Evolutionary conservation across 92 coral and sea anemone genomes (phyloP), one percentile per base, ranked within the genome.

Genomic region (Hydrozoanthus gracilis): DNA sequence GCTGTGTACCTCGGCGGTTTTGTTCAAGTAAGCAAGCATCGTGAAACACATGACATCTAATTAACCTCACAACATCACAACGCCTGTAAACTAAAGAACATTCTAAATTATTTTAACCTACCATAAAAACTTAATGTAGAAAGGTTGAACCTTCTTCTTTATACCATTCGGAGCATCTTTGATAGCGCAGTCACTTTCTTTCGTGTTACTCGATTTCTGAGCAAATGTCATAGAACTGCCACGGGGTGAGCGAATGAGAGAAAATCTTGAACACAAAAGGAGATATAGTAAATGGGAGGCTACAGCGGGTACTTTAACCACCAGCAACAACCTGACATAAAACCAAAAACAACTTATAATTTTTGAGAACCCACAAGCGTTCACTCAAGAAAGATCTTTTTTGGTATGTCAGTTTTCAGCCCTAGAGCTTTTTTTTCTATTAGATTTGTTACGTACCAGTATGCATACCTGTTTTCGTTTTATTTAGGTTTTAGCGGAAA

Each of bases 241-340:
- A 9, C 47, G 13, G 47, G 73, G 47, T 68, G 48, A 68, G 3
- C 39, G 73, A 9, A 7, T 27, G 27, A 0, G 44, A 10, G 8
- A 8, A 27, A n/a, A 9, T 7, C 14, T 35, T 68, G 7, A 7
- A 20, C 71, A 68, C 47, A 68, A 35, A 68, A 5, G 3, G 47
- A 68, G 18, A 35, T 17, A 7, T 27, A 68, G 9, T 15, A 39
- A 68, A 68, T 68, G 39, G 5, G 44, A 6, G 47, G 3, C 44
- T 68, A 48, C 68, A 68, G 48, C 85, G 62, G 85, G 85, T 80
- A 56, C 14, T 51, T 12, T 65, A 27, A 27, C 85, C 74, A 80
- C 85, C 85, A 80, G 85, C 12, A 65, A 35, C 74, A 61, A 65
- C 85, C 73, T 6, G 74, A 65, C 55, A 20, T 66, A 65, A 7